Conservation (phyloP, 2,113 vertebrate species). For the Ursus arctos region DNA sequence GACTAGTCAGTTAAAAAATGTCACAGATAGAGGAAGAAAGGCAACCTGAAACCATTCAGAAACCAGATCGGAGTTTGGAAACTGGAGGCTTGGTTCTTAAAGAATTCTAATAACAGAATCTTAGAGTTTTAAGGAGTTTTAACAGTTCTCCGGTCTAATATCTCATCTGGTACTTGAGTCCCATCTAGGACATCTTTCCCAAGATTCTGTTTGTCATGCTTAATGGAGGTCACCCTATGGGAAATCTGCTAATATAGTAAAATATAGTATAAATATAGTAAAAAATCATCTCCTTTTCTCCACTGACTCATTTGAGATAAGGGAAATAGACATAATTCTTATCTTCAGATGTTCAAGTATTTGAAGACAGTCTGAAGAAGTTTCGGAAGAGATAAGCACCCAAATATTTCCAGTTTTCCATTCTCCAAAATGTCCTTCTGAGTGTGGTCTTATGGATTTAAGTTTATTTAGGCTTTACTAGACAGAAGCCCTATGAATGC, state of each 20-base stretch:
- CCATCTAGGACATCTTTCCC: neutral
- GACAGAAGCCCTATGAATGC: neutral
- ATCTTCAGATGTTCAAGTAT: neutral
- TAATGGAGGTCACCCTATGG: neutral
- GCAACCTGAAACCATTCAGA: neutral
- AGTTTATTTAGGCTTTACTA: neutral
- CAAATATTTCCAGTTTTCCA: neutral
- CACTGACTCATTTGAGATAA: neutral
- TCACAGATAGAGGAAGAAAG: neutral
- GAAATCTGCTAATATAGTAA: neutral
- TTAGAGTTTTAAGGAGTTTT: neutral
- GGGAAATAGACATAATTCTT: neutral
- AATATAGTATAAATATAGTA: too few species aligned
- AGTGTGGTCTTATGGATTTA: neutral
- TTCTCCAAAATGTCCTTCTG: neutral
- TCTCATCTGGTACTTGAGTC: neutral
- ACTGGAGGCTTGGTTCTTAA: neutral
- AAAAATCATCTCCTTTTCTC: neutral
- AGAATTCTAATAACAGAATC: neutral
- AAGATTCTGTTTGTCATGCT: neutral
- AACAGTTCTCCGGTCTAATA: neutral
- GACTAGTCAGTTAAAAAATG: neutral
- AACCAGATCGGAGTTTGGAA: neutral
- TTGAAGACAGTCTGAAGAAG: neutral
- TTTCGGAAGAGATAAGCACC: neutral